Percentiles rank a stretch among this genome's conserved stretches.
Conservation (phyloP, 2,797 vertebrate species). For the Prionace glauca region DNA sequence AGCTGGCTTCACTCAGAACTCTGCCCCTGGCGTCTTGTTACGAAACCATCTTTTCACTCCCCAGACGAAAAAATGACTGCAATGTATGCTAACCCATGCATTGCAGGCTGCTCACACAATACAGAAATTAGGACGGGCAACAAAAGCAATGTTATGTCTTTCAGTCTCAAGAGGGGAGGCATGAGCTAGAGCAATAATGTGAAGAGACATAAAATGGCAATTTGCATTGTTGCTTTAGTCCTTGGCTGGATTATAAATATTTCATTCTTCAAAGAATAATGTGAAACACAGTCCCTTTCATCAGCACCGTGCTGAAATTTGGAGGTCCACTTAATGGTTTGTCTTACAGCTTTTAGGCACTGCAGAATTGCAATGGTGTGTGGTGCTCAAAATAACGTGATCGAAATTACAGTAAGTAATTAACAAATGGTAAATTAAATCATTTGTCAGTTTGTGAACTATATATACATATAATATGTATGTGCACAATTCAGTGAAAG, state of each 20-base stretch:
- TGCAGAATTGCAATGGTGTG: neutral
- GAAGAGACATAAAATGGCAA: neutral
- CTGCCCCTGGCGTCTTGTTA: slow-evolving; percentile 58
- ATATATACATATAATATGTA: neutral
- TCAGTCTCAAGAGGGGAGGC: slow-evolving; percentile 40
- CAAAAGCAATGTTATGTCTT: slow-evolving; percentile 46
- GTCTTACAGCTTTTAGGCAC: neutral
- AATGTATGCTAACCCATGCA: slow-evolving; percentile 59
- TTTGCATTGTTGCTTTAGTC: neutral
- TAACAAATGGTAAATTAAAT: neutral
- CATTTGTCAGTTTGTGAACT: neutral
- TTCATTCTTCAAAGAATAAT: neutral
- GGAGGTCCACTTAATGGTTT: neutral
- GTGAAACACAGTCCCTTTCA: neutral
- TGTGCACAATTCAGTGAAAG: neutral
- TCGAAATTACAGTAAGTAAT: neutral
- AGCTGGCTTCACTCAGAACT: slow-evolving; percentile 53
- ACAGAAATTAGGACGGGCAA: slow-evolving; percentile 51
- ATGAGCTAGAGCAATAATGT: slow-evolving; percentile 34
- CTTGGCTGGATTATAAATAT: neutral
- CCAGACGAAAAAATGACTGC: slow-evolving; percentile 56
- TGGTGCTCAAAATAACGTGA: neutral
- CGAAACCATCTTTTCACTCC: slow-evolving; percentile 54
- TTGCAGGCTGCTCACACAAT: slow-evolving; percentile 57
- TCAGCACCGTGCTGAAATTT: neutral